Percentiles rank a stretch among this genome's conserved stretches.
These are phyloP conservation scores for Paralvinella palmiformis DNA, from an alignment of 1,140 invertebrate species.

Conservation along the genomic window DNA sequence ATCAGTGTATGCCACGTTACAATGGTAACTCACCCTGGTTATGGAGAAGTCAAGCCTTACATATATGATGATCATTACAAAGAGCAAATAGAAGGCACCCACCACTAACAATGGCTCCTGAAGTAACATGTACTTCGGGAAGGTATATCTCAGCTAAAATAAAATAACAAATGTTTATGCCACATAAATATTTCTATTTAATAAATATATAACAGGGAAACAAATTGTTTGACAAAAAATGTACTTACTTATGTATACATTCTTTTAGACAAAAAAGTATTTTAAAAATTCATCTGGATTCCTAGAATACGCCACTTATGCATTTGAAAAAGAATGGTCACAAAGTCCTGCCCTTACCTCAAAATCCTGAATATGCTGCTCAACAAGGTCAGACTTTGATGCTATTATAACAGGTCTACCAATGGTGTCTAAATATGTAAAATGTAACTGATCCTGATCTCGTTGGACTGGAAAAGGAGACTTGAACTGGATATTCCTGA, in stretches of 20 bases:
- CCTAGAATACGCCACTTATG: too few species aligned
- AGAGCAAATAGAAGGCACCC: slow-evolving; percentile 81
- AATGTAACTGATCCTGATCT: slow-evolving; percentile 69
- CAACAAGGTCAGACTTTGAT: slow-evolving; percentile 82
- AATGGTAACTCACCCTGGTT: slow-evolving; percentile 50
- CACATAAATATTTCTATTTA: neutral
- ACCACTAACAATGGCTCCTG: slow-evolving; percentile 88
- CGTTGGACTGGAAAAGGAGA: slow-evolving; percentile 77
- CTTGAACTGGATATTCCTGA: slow-evolving; percentile 70
- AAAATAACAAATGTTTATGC: slow-evolving; percentile 1
- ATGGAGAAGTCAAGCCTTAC: slow-evolving; percentile 94
- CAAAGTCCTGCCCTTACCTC: too few species aligned
- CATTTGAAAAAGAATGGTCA: too few species aligned
- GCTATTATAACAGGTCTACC: slow-evolving; percentile 85
- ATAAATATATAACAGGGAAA: slow-evolving; percentile 9
- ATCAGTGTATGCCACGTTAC: too few species aligned
- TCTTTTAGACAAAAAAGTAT: too few species aligned
- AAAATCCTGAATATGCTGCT: slow-evolving; percentile 91
- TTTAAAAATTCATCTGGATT: too few species aligned
- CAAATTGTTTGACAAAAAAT: too few species aligned
- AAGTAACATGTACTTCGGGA: slow-evolving; percentile 73
- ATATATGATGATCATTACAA: slow-evolving; percentile 87
- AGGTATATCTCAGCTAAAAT: slow-evolving; percentile 74
- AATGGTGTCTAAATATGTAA: slow-evolving; percentile 91
- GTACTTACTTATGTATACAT: neutral